phyloP scores from a whole-genome alignment of 2,888 invertebrate species.

The Diaphora mendica region DNA sequence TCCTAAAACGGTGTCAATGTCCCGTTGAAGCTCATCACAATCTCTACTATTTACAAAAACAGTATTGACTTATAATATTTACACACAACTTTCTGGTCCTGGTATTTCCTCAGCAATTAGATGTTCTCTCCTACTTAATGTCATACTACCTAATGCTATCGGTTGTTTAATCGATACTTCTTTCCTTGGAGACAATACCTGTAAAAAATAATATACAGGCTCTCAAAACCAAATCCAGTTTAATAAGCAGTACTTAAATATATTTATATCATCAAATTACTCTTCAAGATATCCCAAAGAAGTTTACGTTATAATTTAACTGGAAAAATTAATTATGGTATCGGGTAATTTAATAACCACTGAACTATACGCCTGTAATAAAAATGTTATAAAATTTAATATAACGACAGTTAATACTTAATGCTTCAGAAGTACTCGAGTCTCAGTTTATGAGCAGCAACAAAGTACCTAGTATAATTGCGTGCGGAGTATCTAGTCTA shows the following conservation, averaged over 20 bases:
- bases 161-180: conserved; percentile 65
- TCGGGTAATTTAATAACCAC: conserved; percentile 13
- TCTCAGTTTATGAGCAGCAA: conserved; percentile 27
- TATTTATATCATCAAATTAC: conserved; percentile 12
- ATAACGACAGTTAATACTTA: conserved; percentile 20
- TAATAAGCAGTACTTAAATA: conserved; percentile 17
- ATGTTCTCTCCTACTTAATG: conserved; percentile 80
- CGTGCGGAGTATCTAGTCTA: conserved; percentile 44
- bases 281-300: conserved; percentile 13
- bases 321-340: conserved; percentile 1
- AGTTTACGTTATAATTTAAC: conserved; percentile 11
- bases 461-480: conserved; percentile 43
- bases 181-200: conserved; percentile 71
- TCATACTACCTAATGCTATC: conserved; percentile 63
- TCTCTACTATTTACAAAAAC: conserved; percentile 31
- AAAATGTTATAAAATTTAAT: conserved; percentile 22
- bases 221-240: conserved; percentile 19
- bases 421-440: conserved; percentile 25
- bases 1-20: neutral
- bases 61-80: conserved; percentile 46
- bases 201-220: conserved; percentile 29
- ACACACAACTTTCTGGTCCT: conserved; percentile 84
- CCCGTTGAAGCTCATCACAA: conserved; percentile 18
- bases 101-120: conserved; percentile 83
- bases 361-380: conserved; percentile 17